Conservation (phyloP, 1,140 invertebrate species). For the Aphidius ervi region DNA sequence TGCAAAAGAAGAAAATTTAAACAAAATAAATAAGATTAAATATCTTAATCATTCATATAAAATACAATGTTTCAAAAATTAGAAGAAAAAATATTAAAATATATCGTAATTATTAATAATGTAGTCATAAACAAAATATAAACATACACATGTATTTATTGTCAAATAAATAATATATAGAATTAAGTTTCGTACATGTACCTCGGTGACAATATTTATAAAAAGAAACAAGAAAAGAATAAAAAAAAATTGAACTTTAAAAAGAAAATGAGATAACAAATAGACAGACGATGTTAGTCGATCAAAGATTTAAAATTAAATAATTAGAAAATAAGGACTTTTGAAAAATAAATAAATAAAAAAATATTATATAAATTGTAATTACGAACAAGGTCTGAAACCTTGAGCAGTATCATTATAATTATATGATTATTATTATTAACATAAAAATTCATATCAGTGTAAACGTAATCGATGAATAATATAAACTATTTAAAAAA, state of each 20-base stretch:
- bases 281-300: no score
- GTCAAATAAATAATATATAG: slow-evolving; percentile 32
- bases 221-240: slow-evolving; percentile 24
- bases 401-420: no score
- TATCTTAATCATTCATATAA: slow-evolving; percentile 17
- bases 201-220: slow-evolving; percentile 46
- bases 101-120: not conserved
- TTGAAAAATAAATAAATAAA: no score
- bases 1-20: slow-evolving; percentile 20
- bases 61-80: not conserved
- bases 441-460: no score
- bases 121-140: slow-evolving; percentile 17
- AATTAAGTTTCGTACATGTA: slow-evolving; percentile 41
- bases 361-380: no score
- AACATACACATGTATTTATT: slow-evolving; percentile 28
- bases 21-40: slow-evolving; percentile 4
- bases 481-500: no score
- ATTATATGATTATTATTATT: no score
- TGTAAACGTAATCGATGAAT: no score
- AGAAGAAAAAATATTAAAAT: slow-evolving; percentile 6
- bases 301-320: no score
- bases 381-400: no score
- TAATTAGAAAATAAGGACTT: no score
- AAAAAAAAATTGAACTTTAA: not conserved
- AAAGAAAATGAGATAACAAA: no score